These are phyloP conservation scores for Arion vulgaris DNA, from an alignment of 1,140 invertebrate genomes.

Conservation along the genomic window DNA sequence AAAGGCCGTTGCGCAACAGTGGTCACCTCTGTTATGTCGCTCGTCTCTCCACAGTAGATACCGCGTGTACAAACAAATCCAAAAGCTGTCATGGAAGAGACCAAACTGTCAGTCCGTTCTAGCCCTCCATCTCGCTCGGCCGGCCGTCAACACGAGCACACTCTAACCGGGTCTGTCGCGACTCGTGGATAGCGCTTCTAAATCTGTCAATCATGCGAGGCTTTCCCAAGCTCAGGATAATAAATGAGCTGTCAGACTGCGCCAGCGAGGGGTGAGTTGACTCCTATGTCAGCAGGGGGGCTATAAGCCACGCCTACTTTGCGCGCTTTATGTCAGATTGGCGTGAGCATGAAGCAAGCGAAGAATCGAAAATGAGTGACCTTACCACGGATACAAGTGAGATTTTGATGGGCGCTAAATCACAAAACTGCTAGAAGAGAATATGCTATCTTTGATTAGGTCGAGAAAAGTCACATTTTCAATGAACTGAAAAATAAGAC, in stretches of 20 bases:
- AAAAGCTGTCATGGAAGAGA: conserved; percentile 29
- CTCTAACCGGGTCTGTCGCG: conserved; percentile 66
- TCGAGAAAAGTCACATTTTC: not conserved
- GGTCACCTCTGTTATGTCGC: conserved; percentile 44
- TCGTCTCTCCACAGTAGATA: conserved; percentile 43
- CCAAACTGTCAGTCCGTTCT: conserved; percentile 31
- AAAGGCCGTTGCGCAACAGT: conserved; percentile 48
- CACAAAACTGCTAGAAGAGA: not conserved
- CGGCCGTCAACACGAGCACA: conserved; percentile 67
- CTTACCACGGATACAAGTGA: conserved; percentile 6
- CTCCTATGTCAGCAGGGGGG: conserved; percentile 53
- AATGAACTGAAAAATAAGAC: not conserved
- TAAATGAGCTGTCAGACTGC: conserved; percentile 69
- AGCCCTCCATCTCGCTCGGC: conserved; percentile 38
- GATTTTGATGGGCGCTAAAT: conserved; percentile 16
- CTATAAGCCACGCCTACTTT: conserved; percentile 40
- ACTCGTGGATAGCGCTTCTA: conserved; percentile 65
- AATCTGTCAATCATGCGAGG: conserved; percentile 69
- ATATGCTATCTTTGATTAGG: not conserved
- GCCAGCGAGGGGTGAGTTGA: conserved; percentile 60
- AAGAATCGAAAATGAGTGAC: conserved; percentile 23
- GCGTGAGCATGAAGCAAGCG: conserved; percentile 33
- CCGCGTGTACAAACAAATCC: conserved; percentile 49
- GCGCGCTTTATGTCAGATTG: conserved; percentile 38
- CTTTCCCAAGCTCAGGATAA: conserved; percentile 52